These are phyloP conservation scores for Cariama cristata DNA, from an alignment of 2,113 vertebrate species.

Conservation along the genomic window DNA sequence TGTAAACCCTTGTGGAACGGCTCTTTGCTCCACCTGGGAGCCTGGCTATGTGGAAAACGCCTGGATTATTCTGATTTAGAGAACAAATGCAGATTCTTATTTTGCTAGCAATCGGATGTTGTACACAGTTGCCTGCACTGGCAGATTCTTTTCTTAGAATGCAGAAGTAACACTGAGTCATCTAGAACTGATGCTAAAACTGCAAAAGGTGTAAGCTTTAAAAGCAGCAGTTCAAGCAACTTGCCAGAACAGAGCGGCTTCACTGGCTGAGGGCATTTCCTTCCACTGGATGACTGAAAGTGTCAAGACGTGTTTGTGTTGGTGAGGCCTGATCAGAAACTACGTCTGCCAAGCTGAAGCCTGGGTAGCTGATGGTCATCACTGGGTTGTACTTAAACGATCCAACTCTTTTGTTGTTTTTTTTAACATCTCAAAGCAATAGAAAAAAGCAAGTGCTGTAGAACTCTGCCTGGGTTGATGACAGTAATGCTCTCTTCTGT, in stretches of 20 bases:
- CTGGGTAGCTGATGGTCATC: background rate
- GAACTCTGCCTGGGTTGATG: background rate
- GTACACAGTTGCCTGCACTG: background rate
- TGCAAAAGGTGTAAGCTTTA: background rate
- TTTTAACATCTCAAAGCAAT: background rate
- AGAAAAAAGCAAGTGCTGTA: background rate
- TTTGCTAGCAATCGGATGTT: background rate
- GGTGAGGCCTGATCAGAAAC: background rate
- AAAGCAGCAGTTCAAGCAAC: background rate
- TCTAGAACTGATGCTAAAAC: background rate
- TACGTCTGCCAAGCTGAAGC: background rate
- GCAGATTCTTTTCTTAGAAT: constrained; percentile 48
- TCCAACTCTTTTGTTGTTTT: background rate
- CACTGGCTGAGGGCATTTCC: background rate
- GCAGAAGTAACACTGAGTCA: background rate
- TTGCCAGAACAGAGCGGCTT: background rate
- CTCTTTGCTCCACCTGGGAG: background rate
- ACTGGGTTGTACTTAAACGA: background rate
- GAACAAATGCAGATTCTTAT: background rate
- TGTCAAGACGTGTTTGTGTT: background rate
- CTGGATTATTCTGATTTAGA: background rate
- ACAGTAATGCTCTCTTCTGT: background rate
- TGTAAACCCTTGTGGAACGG: background rate
- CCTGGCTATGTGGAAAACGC: background rate
- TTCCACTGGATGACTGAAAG: background rate